phyloP scores from a whole-genome alignment of 2,888 invertebrate genomes.

The Xylota sylvarum region DNA sequence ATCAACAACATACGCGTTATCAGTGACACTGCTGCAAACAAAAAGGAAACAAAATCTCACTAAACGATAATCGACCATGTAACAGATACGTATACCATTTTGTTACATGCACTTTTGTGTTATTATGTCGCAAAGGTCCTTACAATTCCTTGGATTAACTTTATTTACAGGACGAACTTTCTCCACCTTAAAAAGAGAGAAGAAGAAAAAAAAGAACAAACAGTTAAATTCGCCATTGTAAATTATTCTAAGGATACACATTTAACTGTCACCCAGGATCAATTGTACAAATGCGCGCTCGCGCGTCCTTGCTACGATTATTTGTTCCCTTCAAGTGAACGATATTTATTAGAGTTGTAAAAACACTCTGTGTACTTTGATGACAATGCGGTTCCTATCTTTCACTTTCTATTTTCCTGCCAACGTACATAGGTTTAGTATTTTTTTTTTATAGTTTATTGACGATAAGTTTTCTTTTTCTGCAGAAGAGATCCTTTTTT shows the following conservation, averaged over 20 bases:
- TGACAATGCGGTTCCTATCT: constrained; percentile 72
- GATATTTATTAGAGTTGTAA: constrained; percentile 68
- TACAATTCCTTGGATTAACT: constrained; percentile 50
- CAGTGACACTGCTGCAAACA: constrained; percentile 28
- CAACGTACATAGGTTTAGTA: constrained; percentile 33
- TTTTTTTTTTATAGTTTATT: constrained; percentile 66
- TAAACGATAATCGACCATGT: constrained; percentile 67
- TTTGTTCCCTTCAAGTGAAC: constrained; percentile 54
- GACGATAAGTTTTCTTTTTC: constrained; percentile 52
- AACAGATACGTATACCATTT: constrained; percentile 42
- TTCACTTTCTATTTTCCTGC: constrained; percentile 39
- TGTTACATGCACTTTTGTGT: constrained; percentile 30
- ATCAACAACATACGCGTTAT: constrained; percentile 29
- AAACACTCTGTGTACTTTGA: constrained; percentile 59
- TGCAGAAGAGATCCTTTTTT: constrained; percentile 38
- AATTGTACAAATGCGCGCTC: constrained; percentile 19
- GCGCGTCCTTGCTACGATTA: constrained; percentile 46
- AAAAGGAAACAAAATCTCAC: constrained; percentile 21
- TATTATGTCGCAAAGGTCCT: constrained; percentile 11
- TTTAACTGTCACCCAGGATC: constrained; percentile 43
- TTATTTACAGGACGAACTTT: constrained; percentile 43
- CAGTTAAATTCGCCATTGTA: constrained; percentile 49
- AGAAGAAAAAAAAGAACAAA: constrained; percentile 2
- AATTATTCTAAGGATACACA: constrained; percentile 29
- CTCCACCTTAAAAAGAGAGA: constrained; percentile 26